Percentiles rank a stretch among this genome's conserved stretches.
Conservation (phyloP, 2,113 vertebrate genomes). For the Pyxicephalus adspersus region DNA sequence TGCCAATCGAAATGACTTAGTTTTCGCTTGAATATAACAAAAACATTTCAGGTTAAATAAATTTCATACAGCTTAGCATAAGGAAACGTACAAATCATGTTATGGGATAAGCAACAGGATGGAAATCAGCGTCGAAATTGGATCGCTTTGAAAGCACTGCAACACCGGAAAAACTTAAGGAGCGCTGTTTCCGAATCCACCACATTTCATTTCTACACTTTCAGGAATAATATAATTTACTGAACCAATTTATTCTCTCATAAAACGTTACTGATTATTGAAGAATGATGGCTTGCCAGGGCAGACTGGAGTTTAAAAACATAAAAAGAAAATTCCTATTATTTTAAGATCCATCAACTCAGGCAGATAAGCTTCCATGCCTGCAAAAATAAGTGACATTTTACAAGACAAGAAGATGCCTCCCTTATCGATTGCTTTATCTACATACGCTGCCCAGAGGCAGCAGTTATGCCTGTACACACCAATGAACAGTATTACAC, state of each 20-base stretch:
- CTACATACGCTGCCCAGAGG: slow-evolving; percentile 12
- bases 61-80: neutral
- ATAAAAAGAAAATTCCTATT: slow-evolving; percentile 52
- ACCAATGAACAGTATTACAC: slow-evolving; percentile 22
- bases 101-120: slow-evolving; percentile 26
- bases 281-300: slow-evolving; percentile 52
- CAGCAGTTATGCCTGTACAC: slow-evolving; percentile 1
- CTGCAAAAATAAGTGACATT: slow-evolving; percentile 49
- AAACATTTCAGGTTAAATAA: neutral
- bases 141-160: slow-evolving; percentile 19
- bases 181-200: slow-evolving; percentile 14
- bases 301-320: slow-evolving; percentile 41
- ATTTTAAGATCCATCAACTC: slow-evolving; percentile 48
- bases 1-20: neutral
- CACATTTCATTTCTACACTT: slow-evolving; percentile 49
- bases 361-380: slow-evolving; percentile 21
- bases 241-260: slow-evolving; percentile 54
- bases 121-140: slow-evolving; percentile 36
- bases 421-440: slow-evolving; percentile 26
- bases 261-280: slow-evolving; percentile 56
- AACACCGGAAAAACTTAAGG: slow-evolving; percentile 16
- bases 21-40: neutral
- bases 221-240: slow-evolving; percentile 57
- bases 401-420: slow-evolving; percentile 31
- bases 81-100: slow-evolving; percentile 19